A percentile compares a stretch with the other conserved stretches of the same genome.
Conservation (phyloP, 2,888 invertebrate species). For the Noctua fimbriata region DNA sequence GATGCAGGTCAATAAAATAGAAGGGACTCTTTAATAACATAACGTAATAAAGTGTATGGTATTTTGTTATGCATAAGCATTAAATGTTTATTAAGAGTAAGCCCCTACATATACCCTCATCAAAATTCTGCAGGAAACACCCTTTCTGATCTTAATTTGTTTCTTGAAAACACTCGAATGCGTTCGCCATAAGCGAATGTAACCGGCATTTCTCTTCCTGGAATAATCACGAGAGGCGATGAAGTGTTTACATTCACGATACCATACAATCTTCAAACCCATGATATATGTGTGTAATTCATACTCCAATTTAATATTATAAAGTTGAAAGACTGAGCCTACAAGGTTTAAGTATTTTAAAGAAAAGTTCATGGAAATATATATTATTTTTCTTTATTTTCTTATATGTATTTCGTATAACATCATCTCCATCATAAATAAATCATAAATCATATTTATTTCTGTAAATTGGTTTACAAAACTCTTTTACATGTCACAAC, state of each 20-base stretch:
- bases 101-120: neutral
- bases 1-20: neutral
- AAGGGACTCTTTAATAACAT: neutral
- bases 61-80: neutral
- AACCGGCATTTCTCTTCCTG: neutral
- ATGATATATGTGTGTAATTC: neutral
- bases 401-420: neutral
- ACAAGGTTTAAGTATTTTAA: neutral
- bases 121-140: neutral
- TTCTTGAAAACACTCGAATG: neutral
- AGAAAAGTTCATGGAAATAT: neutral
- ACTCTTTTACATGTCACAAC: too few species aligned
- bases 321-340: neutral
- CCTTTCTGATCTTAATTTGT: neutral
- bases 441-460: too few species aligned
- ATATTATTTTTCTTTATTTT: neutral
- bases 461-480: too few species aligned
- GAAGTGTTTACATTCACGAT: neutral
- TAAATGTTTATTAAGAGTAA: neutral
- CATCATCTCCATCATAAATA: too few species aligned
- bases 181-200: neutral
- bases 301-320: neutral
- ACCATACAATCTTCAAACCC: neutral
- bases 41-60: neutral
- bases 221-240: neutral